Percentiles rank a stretch among this genome's conserved stretches.
These are phyloP conservation scores for Trachelus stipa DNA, from an alignment of 2,888 invertebrate genomes.

Conservation along the genomic window DNA sequence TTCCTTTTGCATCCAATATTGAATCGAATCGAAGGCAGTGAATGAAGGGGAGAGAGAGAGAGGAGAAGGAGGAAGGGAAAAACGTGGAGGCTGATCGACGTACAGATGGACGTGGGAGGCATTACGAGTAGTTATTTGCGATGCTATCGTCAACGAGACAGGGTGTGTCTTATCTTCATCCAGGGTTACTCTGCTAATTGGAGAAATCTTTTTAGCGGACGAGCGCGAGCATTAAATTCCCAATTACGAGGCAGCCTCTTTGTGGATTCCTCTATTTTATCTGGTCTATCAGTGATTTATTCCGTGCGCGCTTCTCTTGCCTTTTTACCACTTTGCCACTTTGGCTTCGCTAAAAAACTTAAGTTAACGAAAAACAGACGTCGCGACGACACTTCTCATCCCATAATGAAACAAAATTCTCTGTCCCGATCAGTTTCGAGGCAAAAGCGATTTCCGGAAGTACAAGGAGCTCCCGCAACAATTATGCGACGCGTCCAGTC, in stretches of 20 bases:
- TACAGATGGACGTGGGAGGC: constrained; percentile 36
- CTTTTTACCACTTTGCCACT: too few species aligned
- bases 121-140: constrained; percentile 46
- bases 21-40: too few species aligned
- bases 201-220: constrained; percentile 54
- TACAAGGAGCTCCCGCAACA: constrained; percentile 40
- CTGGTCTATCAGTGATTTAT: constrained; percentile 5
- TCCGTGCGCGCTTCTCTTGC: background rate
- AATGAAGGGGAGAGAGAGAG: too few species aligned
- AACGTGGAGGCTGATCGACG: constrained; percentile 22
- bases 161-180: constrained; percentile 57
- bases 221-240: constrained; percentile 46
- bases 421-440: too few species aligned
- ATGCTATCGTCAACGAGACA: constrained; percentile 45
- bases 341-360: too few species aligned
- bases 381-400: too few species aligned
- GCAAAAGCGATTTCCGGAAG: constrained; percentile 7
- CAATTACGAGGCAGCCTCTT: constrained; percentile 43
- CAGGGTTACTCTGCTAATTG: constrained; percentile 53
- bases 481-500: constrained; percentile 45
- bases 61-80: background rate
- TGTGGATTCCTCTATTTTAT: constrained; percentile 29
- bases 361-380: too few species aligned
- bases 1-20: too few species aligned
- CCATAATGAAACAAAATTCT: too few species aligned